Base-by-base conservation (phyloP, 1,140 invertebrate genomes). In the Riptortus pedestris region DNA sequence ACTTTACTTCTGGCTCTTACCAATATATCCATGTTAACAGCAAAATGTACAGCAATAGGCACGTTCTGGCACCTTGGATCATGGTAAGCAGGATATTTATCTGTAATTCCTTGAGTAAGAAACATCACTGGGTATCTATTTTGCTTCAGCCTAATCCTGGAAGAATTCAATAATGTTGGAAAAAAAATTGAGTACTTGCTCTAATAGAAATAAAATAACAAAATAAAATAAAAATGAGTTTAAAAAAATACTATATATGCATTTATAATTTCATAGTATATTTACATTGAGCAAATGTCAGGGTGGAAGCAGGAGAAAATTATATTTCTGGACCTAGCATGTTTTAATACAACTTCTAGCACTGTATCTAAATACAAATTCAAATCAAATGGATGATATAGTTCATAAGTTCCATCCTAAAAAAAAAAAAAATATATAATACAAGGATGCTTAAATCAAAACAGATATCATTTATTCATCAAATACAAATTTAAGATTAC, bases 101-200 rank as follows among this genome's bases (percentile, higher is more conserved):
- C 74, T 1, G 89, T 90, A 12, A 87, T 75, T 1, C 93, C 93
- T 77, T 93, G 81, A 0, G 92, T 95, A 51, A 98, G 75, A 73
- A 96, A 96, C 76, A 97, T 84, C 0, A 96, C 88, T 0, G 94
- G 93, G 79, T 95, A 97, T 69, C 87, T 88, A 74, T 96, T 96
- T 77, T 97, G 94, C 71, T 97, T 98, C 62, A 88, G 76, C 33
- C 90, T 81, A 55, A 96, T 79, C 77, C 81, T 83, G 66, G n/a
- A 66, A 18, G 69, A 48, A 28, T 62, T 63, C 12, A 16, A 26
- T n/a, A n/a, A n/a, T n/a, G n/a, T n/a, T n/a, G n/a, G n/a, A n/a
- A n/a, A n/a, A 18, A 51, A 62, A 18, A 27, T 22, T 16, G 24
- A 29, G n/a, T 12, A 57, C 27, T 57, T 22, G 4, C 18, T 24